Percentiles rank a stretch among this genome's conserved stretches.
Evolutionary conservation across 1,140 invertebrate genomes (phyloP).

Genomic region (Lepidotrigona ventralis): DNA sequence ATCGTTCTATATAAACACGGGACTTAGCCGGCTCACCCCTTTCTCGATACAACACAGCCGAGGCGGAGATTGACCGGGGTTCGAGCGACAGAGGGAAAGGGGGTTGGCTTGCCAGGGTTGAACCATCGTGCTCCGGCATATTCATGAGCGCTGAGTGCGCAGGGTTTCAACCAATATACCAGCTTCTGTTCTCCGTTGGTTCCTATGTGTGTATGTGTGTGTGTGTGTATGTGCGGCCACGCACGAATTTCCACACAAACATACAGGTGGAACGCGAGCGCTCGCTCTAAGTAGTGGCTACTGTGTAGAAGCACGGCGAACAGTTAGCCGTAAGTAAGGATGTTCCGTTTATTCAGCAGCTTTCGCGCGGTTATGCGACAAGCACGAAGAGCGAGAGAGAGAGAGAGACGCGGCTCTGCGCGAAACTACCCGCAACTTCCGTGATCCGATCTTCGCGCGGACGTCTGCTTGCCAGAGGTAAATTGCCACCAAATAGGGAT

Average conservation of each 20-base stretch:
- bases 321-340: constrained; percentile 61
- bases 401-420: constrained; percentile 22
- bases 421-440: constrained; percentile 19
- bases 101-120: constrained; percentile 52
- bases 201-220: constrained; percentile 55
- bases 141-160: constrained; percentile 76
- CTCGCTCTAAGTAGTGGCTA: background rate
- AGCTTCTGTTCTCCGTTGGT: constrained; percentile 38
- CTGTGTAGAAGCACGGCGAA: constrained; percentile 36
- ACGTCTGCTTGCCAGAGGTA: background rate
- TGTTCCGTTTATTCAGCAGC: constrained; percentile 68
- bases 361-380: constrained; percentile 62
- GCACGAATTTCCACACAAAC: constrained; percentile 43
- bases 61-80: constrained; percentile 67
- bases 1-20: constrained; percentile 68
- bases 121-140: constrained; percentile 73
- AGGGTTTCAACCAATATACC: constrained; percentile 73
- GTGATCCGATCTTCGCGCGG: constrained; percentile 25
- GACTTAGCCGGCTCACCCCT: constrained; percentile 60
- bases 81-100: constrained; percentile 32
- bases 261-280: constrained; percentile 12
- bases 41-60: constrained; percentile 68
- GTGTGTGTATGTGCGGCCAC: constrained; percentile 30
- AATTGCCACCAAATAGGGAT: background rate
- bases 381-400: constrained; percentile 32